phyloP scores from a whole-genome alignment of 2,797 vertebrate genomes.

The Paedocypris micromegethes region DNA sequence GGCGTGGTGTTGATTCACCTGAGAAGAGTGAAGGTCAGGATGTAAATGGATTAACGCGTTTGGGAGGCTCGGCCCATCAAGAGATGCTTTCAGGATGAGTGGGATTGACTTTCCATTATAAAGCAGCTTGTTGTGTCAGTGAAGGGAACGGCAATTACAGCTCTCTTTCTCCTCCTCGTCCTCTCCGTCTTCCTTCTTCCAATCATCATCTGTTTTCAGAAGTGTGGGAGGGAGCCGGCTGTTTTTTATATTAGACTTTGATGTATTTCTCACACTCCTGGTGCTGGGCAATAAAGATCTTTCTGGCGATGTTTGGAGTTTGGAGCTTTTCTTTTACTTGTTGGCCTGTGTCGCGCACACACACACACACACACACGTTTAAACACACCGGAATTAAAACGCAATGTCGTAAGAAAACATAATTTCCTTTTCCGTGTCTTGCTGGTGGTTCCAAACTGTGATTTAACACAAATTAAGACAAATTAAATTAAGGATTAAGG shows the following conservation, averaged over 20 bases:
- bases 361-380: background rate
- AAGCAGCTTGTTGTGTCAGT: slow-evolving; percentile 32
- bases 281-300: slow-evolving; percentile 27
- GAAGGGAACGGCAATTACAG: slow-evolving; percentile 34
- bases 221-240: slow-evolving; percentile 35
- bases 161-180: slow-evolving; percentile 35
- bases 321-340: too few species aligned
- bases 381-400: too few species aligned
- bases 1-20: slow-evolving; percentile 65
- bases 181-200: slow-evolving; percentile 30
- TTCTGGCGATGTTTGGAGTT: slow-evolving; percentile 3
- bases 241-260: slow-evolving; percentile 38
- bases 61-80: background rate
- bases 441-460: too few species aligned
- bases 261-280: slow-evolving; percentile 25
- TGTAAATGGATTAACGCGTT: slow-evolving; percentile 16
- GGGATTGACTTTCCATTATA: slow-evolving; percentile 31
- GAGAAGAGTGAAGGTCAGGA: slow-evolving; percentile 59
- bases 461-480: too few species aligned
- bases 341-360: background rate
- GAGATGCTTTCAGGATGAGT: slow-evolving; percentile 9
- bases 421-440: too few species aligned
- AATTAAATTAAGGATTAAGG: background rate
- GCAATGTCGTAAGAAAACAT: too few species aligned
- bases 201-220: slow-evolving; percentile 41